A percentile compares a stretch with the other conserved stretches of the same genome.
Conservation (phyloP, 2,888 invertebrate genomes). For the Philopedon plagiatum region DNA sequence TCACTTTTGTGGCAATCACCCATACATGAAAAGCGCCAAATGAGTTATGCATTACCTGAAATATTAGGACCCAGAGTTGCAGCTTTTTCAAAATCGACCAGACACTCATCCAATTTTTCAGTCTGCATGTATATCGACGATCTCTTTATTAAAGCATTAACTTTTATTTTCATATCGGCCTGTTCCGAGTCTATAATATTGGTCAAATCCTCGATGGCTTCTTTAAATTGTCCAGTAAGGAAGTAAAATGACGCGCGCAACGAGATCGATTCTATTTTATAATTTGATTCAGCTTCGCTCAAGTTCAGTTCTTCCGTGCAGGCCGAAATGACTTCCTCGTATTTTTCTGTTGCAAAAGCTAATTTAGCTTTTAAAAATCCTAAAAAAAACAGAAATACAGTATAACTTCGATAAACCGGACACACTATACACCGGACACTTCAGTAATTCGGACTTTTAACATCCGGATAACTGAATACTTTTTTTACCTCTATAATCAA, state of each 20-base stretch:
- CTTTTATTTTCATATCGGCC: constrained; percentile 76
- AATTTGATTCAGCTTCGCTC: constrained; percentile 74
- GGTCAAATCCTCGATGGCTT: constrained; percentile 81
- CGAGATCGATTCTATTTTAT: constrained; percentile 81
- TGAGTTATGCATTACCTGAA: constrained; percentile 60
- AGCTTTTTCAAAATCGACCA: constrained; percentile 86
- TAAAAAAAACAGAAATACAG: constrained; percentile 29
- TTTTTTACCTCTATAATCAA: too few relatives aligned
- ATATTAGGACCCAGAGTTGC: constrained; percentile 82
- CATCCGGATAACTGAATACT: too few relatives aligned
- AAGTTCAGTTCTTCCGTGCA: constrained; percentile 85
- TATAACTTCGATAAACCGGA: background rate
- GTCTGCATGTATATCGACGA: constrained; percentile 88
- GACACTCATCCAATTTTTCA: constrained; percentile 80
- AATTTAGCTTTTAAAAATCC: constrained; percentile 82
- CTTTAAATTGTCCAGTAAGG: constrained; percentile 81
- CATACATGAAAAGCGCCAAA: too few relatives aligned
- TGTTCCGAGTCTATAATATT: constrained; percentile 78
- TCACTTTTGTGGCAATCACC: too few relatives aligned
- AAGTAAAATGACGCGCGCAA: constrained; percentile 88
- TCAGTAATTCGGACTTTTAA: too few relatives aligned
- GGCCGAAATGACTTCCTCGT: constrained; percentile 82
- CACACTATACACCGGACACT: too few relatives aligned
- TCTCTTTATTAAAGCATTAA: constrained; percentile 90
- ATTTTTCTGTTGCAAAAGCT: constrained; percentile 80